Evolutionary conservation across 2,797 vertebrate genomes (phyloP).

Genomic region (Parauchenoglanis punctatus): DNA sequence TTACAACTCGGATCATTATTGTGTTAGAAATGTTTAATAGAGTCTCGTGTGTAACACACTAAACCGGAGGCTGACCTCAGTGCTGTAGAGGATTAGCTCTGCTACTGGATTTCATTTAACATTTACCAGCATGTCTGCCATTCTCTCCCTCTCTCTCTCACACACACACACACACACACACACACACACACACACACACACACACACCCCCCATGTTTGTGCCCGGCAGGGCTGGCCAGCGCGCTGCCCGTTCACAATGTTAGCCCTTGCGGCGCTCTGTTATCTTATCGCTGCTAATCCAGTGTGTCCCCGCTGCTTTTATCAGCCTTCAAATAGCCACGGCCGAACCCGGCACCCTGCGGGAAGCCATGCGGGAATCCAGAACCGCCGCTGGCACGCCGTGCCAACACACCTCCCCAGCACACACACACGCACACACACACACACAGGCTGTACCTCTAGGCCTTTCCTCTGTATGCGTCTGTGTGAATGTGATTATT

Average conservation of each 20-base stretch:
- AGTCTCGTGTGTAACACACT: neutral
- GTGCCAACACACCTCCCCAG: slow-evolving; percentile 50
- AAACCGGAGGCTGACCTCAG: slow-evolving; percentile 15
- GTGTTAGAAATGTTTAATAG: neutral
- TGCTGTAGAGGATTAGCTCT: slow-evolving; percentile 52
- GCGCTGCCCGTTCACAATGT: slow-evolving; percentile 62
- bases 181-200: slow-evolving; percentile 15
- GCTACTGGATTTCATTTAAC: slow-evolving; percentile 33
- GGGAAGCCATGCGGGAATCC: slow-evolving; percentile 50
- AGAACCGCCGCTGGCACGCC: slow-evolving; percentile 36
- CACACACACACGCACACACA: neutral
- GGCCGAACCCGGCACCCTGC: slow-evolving; percentile 57
- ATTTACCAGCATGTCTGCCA: slow-evolving; percentile 24
- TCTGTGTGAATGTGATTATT: neutral
- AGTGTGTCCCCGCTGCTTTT: slow-evolving; percentile 61
- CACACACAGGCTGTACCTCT: neutral
- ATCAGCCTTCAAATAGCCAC: slow-evolving; percentile 64
- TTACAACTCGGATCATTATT: neutral
- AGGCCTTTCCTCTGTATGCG: neutral
- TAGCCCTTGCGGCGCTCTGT: slow-evolving; percentile 54
- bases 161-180: neutral
- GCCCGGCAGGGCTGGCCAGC: slow-evolving; percentile 52
- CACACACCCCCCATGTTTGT: slow-evolving; percentile 1
- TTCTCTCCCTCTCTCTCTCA: slow-evolving; percentile 21
- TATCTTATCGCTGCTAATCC: slow-evolving; percentile 70